Conservation (phyloP, 35 echinoderm and acorn worm species). For the Amphiura filiformis region DNA sequence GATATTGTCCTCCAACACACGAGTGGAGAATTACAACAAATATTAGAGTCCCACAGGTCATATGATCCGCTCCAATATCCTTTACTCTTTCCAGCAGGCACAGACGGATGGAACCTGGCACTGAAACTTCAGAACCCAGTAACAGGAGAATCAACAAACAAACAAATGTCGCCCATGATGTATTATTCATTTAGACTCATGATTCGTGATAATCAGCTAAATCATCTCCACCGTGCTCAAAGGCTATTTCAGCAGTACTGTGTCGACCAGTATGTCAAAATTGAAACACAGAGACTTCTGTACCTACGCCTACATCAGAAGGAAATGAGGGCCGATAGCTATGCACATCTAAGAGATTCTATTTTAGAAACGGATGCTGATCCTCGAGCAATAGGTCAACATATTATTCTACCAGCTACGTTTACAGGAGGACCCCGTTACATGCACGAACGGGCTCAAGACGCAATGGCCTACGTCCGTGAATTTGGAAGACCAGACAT, state of each 20-base stretch:
- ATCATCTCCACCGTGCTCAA: slow-evolving; percentile 3
- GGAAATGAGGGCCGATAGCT: background rate
- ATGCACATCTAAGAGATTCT: too few relatives aligned
- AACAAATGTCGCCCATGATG: background rate
- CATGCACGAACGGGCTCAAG: too few relatives aligned
- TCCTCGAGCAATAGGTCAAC: too few relatives aligned
- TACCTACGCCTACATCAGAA: too few relatives aligned
- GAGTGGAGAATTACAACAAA: background rate
- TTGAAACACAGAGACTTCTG: too few relatives aligned
- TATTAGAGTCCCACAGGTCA: background rate
- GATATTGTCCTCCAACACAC: slow-evolving; percentile 18
- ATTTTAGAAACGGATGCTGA: too few relatives aligned
- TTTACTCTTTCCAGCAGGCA: slow-evolving; percentile 3
- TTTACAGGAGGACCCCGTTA: too few relatives aligned
- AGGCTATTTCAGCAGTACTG: slow-evolving; percentile 27
- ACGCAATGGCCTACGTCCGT: too few relatives aligned
- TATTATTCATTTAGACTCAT: background rate
- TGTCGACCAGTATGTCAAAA: slow-evolving; percentile 11
- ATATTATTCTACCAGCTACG: background rate
- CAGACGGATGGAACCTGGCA: slow-evolving; percentile 18
- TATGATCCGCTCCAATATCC: slow-evolving; percentile 38
- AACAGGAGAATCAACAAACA: background rate
- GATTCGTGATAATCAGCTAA: background rate
- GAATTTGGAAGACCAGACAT: too few relatives aligned
- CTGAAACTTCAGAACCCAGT: background rate